Percentiles rank a stretch among this genome's conserved stretches.
phyloP scores from a whole-genome alignment of 2,113 vertebrate species.

The Tretioscincus oriximinensis region DNA sequence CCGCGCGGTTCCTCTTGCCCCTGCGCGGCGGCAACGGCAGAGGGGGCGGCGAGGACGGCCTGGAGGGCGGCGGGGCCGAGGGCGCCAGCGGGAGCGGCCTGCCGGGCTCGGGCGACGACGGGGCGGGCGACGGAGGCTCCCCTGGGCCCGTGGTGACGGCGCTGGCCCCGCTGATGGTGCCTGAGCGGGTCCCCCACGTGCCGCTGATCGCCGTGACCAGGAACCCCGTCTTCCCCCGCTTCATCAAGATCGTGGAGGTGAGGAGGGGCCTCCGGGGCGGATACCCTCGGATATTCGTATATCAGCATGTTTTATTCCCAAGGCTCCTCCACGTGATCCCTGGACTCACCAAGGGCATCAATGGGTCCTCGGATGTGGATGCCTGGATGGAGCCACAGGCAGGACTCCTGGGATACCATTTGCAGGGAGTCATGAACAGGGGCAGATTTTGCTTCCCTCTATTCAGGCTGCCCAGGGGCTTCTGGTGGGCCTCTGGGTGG shows the following conservation, averaged over 20 bases:
- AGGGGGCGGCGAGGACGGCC: not conserved
- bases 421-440: too few species aligned
- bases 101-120: constrained; percentile 66
- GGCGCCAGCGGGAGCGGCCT: constrained; percentile 66
- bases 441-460: too few species aligned
- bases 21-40: not conserved
- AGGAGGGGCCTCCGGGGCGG: too few species aligned
- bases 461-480: too few species aligned
- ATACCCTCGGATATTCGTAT: too few species aligned
- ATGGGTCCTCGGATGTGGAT: too few species aligned
- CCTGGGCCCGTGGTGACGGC: constrained; percentile 82
- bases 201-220: constrained; percentile 91
- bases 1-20: constrained; percentile 43
- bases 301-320: too few species aligned
- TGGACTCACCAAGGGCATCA: too few species aligned
- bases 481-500: too few species aligned
- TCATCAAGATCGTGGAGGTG: constrained; percentile 98
- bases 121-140: constrained; percentile 39
- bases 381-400: too few species aligned
- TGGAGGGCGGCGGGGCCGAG: constrained; percentile 63
- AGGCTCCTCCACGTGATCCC: too few species aligned
- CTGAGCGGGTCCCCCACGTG: constrained; percentile 91
- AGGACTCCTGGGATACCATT: too few species aligned
- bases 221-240: constrained; percentile 94
- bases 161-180: constrained; percentile 89